phyloP scores from a whole-genome alignment of 2,797 vertebrate genomes.

The Lepidocolaptes lacrymiger region DNA sequence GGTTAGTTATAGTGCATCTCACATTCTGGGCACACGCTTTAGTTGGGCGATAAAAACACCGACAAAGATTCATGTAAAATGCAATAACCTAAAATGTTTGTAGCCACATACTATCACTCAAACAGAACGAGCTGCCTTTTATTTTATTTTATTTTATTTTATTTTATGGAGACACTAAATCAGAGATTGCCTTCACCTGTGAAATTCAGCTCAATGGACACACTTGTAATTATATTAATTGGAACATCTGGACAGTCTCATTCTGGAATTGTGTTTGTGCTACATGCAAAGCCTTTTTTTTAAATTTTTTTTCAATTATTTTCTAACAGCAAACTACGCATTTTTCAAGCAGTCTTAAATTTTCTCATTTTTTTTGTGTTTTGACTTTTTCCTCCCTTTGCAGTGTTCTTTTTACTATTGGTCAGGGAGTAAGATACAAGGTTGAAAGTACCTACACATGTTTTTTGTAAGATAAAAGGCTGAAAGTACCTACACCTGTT shows the following conservation, averaged over 20 bases:
- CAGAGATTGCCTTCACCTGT: background rate
- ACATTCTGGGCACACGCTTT: background rate
- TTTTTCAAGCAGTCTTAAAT: background rate
- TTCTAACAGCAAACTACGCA: background rate
- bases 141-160: background rate
- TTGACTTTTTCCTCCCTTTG: background rate
- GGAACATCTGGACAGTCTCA: background rate
- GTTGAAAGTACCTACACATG: background rate
- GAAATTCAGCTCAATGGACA: background rate
- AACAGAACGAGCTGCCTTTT: background rate
- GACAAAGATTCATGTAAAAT: background rate
- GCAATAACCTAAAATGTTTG: background rate
- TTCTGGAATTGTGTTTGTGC: background rate
- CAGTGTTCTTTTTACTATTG: background rate
- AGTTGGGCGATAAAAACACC: background rate
- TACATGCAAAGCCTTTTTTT: background rate
- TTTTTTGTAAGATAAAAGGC: background rate
- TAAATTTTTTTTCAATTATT: background rate
- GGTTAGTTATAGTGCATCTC: background rate
- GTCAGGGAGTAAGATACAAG: background rate
- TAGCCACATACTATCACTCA: background rate
- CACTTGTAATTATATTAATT: background rate
- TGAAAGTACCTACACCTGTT: background rate
- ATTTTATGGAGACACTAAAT: background rate
- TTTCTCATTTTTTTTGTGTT: background rate